Conservation (phyloP, 2,113 vertebrate genomes). For the Grammomys surdaster region DNA sequence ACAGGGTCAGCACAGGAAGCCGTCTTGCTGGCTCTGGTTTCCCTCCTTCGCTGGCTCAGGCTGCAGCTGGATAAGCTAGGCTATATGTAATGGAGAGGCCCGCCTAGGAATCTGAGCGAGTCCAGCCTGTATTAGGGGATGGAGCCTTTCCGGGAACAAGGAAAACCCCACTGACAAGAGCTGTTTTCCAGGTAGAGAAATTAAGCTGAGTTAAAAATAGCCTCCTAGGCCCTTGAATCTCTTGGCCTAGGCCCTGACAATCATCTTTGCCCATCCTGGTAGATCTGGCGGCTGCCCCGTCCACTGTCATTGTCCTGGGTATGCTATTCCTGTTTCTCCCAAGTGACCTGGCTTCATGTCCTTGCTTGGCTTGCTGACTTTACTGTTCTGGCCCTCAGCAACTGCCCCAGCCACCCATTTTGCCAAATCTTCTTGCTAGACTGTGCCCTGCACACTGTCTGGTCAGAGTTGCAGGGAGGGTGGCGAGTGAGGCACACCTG, state of each 20-base stretch:
- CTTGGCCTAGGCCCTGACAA: not conserved
- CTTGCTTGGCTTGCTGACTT: not conserved
- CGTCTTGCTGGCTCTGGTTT: constrained; percentile 64
- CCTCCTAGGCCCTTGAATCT: not conserved
- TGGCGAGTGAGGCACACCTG: not conserved
- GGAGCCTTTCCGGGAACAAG: constrained; percentile 67
- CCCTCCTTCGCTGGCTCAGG: not conserved
- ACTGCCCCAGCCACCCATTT: not conserved
- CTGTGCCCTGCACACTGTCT: not conserved
- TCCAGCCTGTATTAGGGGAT: constrained; percentile 52
- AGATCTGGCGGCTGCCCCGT: not conserved
- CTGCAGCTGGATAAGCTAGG: not conserved
- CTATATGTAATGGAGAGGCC: constrained; percentile 63
- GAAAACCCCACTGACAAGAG: not conserved
- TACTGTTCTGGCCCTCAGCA: not conserved
- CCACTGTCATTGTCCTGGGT: not conserved
- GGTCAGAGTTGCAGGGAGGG: not conserved
- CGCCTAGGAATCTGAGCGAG: constrained; percentile 59
- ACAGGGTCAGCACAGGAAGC: constrained; percentile 72
- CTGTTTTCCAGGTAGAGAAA: constrained; percentile 77
- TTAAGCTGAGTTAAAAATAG: constrained; percentile 74
- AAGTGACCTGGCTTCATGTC: not conserved
- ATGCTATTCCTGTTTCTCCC: not conserved
- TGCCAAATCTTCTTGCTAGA: not conserved
- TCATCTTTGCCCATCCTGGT: not conserved